These are phyloP conservation scores for Bos javanicus DNA, from an alignment of 2,113 vertebrate genomes.

Conservation along the genomic window DNA sequence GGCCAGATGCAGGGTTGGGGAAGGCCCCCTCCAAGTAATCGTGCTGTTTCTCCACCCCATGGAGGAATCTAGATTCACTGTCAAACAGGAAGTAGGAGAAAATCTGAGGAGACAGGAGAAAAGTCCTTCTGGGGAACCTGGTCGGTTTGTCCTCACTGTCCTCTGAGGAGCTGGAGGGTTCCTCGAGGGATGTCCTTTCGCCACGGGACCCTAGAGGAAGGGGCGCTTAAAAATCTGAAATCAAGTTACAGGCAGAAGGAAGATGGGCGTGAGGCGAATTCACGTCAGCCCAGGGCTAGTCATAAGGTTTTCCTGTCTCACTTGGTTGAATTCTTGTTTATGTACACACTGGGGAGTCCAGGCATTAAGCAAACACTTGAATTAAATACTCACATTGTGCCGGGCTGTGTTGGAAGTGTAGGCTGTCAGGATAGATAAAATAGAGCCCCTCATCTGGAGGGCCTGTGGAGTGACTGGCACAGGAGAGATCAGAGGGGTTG, in stretches of 20 bases:
- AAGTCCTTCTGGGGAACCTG: conserved; percentile 19
- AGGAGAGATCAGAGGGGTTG: neutral
- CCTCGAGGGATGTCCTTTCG: neutral
- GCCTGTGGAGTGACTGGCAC: neutral
- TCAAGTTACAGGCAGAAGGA: conserved; percentile 3
- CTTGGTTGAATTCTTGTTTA: neutral
- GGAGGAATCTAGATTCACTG: neutral
- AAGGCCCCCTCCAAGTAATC: neutral
- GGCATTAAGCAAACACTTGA: neutral
- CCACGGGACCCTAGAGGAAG: neutral
- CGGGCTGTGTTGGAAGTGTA: neutral
- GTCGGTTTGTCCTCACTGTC: neutral
- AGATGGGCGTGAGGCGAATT: neutral
- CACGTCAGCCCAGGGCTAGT: neutral
- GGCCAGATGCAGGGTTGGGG: neutral
- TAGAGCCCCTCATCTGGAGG: neutral
- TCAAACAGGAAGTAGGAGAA: neutral
- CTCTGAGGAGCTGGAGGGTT: neutral
- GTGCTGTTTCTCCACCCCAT: neutral
- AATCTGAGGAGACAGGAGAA: neutral
- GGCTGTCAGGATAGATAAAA: neutral
- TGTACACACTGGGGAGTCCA: neutral
- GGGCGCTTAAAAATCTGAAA: neutral
- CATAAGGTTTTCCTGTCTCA: neutral
- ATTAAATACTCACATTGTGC: neutral